phyloP scores from a whole-genome alignment of 2,888 invertebrate species.

The Coleophora deauratella region DNA sequence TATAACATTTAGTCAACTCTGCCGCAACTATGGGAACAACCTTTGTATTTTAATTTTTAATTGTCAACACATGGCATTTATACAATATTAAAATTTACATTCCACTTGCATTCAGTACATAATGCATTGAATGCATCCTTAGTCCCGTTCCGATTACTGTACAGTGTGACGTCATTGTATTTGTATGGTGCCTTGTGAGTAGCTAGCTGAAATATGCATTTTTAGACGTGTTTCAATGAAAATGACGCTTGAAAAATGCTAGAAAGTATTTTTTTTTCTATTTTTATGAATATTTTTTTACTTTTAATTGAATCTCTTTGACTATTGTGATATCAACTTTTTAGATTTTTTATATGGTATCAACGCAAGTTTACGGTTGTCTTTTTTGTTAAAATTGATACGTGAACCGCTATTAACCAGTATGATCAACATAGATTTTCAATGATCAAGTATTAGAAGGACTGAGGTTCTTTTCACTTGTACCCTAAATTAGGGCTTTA shows the following conservation, averaged over 20 bases:
- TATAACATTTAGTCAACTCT: constrained; percentile 16
- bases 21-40: constrained; percentile 46
- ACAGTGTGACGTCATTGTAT: not conserved
- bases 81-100: constrained; percentile 30
- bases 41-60: constrained; percentile 20
- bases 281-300: not conserved
- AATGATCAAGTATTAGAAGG: constrained; percentile 68
- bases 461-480: constrained; percentile 69
- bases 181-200: constrained; percentile 22
- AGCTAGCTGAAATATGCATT: not conserved
- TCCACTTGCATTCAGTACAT: constrained; percentile 52
- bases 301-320: constrained; percentile 16
- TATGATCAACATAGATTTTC: too few species aligned
- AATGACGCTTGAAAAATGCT: too few species aligned
- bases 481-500: constrained; percentile 75
- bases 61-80: constrained; percentile 38
- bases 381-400: not conserved
- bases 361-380: too few species aligned
- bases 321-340: constrained; percentile 17
- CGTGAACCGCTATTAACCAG: not conserved
- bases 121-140: constrained; percentile 37
- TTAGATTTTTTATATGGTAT: constrained; percentile 14
- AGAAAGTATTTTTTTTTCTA: not conserved
- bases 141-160: constrained; percentile 30
- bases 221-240: too few species aligned